phyloP scores from a whole-genome alignment of 2,888 invertebrate species.

The Formica aserva region DNA sequence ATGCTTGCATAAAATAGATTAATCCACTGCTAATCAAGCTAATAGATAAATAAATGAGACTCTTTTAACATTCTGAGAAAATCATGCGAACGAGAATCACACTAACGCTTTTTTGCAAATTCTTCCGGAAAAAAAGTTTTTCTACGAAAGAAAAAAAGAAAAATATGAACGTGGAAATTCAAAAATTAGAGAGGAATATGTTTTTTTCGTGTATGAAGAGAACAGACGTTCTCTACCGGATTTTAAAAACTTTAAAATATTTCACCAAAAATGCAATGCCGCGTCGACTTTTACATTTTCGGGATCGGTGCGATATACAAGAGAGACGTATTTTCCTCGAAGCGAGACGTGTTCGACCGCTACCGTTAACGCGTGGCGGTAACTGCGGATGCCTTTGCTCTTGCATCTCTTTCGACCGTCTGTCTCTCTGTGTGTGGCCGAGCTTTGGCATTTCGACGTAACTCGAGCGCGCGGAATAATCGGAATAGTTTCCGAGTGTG shows the following conservation, averaged over 20 bases:
- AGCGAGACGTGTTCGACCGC: conserved; percentile 9
- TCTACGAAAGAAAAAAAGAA: background rate
- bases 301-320: background rate
- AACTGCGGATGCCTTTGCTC: conserved; percentile 1
- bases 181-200: background rate
- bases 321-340: conserved; percentile 45
- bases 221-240: background rate
- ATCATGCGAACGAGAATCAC: background rate
- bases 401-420: conserved; percentile 17
- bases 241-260: conserved; percentile 10
- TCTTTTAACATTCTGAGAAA: background rate
- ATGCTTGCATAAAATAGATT: background rate
- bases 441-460: conserved; percentile 38
- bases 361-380: conserved; percentile 13
- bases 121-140: background rate
- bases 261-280: background rate
- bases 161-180: conserved; percentile 14
- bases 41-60: background rate
- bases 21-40: background rate
- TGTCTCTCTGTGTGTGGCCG: conserved; percentile 17
- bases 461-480: conserved; percentile 35
- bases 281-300: conserved; percentile 5
- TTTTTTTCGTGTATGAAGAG: background rate
- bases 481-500: conserved; percentile 55
- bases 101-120: background rate